These are phyloP conservation scores for Dyspetes luteomarginatus DNA, from an alignment of 2,888 invertebrate species.

Conservation along the genomic window DNA sequence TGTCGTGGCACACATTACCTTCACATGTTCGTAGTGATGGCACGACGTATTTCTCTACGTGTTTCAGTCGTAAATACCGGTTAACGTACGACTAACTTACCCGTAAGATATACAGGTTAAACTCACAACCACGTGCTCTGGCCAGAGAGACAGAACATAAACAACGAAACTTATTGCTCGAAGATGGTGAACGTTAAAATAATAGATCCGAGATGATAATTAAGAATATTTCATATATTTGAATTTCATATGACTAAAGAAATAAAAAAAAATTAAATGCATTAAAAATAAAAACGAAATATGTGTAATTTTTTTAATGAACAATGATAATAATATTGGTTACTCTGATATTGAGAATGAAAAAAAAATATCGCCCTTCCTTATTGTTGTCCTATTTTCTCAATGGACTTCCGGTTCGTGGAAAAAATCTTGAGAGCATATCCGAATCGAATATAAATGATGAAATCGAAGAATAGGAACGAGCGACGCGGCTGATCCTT, in stretches of 20 bases:
- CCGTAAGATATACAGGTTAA: slow-evolving; percentile 53
- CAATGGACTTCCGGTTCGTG: neutral
- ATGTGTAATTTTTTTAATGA: no score
- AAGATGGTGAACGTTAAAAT: no score
- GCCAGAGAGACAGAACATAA: neutral
- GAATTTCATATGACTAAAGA: no score
- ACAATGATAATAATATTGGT: no score
- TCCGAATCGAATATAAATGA: slow-evolving; percentile 18
- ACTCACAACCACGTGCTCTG: slow-evolving; percentile 5
- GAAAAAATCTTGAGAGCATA: neutral
- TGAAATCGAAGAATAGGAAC: neutral
- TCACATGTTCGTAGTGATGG: slow-evolving; percentile 27
- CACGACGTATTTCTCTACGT: slow-evolving; percentile 56
- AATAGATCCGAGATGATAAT: no score
- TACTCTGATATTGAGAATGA: no score
- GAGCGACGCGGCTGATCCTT: neutral
- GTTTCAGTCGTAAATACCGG: slow-evolving; percentile 61
- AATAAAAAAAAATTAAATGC: no score
- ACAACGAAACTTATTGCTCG: neutral
- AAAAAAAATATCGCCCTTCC: no score
- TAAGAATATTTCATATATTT: no score
- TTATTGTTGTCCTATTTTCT: no score
- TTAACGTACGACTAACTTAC: slow-evolving; percentile 59
- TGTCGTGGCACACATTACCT: slow-evolving; percentile 37
- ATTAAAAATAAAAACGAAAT: no score